Evolutionary conservation across 2,113 vertebrate genomes (phyloP).

Genomic region (Butorides virescens): DNA sequence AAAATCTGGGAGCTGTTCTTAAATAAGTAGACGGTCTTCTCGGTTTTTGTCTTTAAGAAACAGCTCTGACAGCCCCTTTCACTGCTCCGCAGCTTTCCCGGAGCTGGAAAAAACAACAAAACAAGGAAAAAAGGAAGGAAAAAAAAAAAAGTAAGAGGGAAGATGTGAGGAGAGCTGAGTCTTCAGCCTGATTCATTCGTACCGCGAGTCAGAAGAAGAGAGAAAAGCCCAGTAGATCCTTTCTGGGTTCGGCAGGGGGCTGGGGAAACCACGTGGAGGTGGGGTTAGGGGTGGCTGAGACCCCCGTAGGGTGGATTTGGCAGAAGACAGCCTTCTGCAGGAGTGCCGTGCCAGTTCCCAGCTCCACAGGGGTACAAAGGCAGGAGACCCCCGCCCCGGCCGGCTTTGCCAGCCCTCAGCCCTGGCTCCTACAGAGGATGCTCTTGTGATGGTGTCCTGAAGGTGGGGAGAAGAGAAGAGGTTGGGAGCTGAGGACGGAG

Average conservation of each 20-base stretch:
- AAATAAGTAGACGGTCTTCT: background rate
- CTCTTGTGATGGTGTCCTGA: background rate
- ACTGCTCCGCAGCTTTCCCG: background rate
- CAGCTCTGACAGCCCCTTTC: background rate
- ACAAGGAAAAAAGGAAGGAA: background rate
- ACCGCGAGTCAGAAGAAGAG: background rate
- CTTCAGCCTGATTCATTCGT: background rate
- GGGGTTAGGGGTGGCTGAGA: background rate
- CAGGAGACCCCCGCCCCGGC: accelerated
- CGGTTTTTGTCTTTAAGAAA: background rate
- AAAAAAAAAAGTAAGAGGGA: background rate
- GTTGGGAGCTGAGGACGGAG: too few relatives aligned
- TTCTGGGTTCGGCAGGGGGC: background rate
- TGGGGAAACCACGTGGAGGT: background rate
- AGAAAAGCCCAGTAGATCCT: background rate
- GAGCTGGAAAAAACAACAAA: background rate
- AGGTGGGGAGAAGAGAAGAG: background rate
- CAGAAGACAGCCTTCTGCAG: background rate
- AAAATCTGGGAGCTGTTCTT: background rate
- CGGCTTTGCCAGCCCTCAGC: background rate
- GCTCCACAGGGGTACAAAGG: background rate
- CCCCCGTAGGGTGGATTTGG: background rate
- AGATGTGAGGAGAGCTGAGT: background rate
- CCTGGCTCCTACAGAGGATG: accelerated
- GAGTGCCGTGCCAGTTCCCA: background rate